Evolutionary conservation across 2,888 invertebrate species (phyloP).

Genomic region (Sycophila texana): DNA sequence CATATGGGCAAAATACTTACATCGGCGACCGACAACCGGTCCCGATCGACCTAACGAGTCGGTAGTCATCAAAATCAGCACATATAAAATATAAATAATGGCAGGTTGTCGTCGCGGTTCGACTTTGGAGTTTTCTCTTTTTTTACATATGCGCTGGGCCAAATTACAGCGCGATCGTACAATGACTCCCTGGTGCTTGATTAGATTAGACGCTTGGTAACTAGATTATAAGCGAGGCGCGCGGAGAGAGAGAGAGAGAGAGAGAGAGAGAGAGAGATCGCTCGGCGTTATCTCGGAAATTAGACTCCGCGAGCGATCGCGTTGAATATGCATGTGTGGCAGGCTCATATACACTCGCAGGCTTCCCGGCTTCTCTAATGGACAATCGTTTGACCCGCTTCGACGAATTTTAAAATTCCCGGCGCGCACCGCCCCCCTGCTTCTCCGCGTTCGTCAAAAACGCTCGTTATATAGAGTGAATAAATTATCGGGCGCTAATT

Average conservation of each 20-base stretch:
- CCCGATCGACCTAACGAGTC: no score
- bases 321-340: constrained; percentile 60
- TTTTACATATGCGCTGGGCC: constrained; percentile 28
- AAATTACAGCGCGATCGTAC: not conserved
- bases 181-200: constrained; percentile 66
- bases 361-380: constrained; percentile 17
- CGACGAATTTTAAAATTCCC: constrained; percentile 41
- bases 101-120: constrained; percentile 37
- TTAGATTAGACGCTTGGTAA: constrained; percentile 76
- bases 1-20: no score
- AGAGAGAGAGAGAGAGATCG: constrained; percentile 54
- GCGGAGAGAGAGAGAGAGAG: constrained; percentile 44
- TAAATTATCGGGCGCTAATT: constrained; percentile 55
- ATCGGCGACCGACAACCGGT: no score
- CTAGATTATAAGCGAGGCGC: constrained; percentile 68
- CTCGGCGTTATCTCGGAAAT: constrained; percentile 72
- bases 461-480: constrained; percentile 44
- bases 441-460: constrained; percentile 18
- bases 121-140: constrained; percentile 36
- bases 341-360: not conserved
- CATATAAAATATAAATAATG: constrained; percentile 40
- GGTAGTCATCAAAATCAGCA: constrained; percentile 8
- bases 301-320: constrained; percentile 66
- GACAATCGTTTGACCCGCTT: constrained; percentile 35
- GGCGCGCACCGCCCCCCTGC: not conserved